Evolutionary conservation across 2,797 vertebrate species (phyloP).

Genomic region (Danio albolineatus): DNA sequence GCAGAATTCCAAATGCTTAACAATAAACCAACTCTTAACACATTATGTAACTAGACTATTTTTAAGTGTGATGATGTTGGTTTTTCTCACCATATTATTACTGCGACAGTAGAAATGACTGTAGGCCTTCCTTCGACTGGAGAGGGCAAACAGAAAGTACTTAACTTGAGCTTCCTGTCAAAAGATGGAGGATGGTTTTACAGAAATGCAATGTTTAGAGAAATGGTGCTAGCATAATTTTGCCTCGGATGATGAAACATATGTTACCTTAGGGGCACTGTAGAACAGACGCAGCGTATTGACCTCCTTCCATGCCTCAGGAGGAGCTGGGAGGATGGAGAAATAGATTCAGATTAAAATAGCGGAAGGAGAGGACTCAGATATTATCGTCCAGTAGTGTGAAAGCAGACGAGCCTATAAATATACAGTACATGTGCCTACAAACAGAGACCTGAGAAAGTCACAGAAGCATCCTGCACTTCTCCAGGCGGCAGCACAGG

Average conservation of each 20-base stretch:
- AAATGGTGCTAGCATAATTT: not conserved
- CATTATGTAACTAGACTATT: too few relatives aligned
- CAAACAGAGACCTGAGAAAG: slow-evolving; percentile 81
- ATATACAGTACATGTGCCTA: slow-evolving; percentile 7
- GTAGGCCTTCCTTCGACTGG: slow-evolving; percentile 88
- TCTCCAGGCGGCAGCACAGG: slow-evolving; percentile 85
- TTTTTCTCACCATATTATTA: slow-evolving; percentile 89
- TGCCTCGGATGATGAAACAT: not conserved
- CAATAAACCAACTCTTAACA: not conserved
- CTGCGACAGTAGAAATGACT: slow-evolving; percentile 93
- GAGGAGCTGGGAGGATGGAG: slow-evolving; percentile 73
- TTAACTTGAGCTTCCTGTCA: slow-evolving; percentile 87
- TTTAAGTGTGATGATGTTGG: not conserved
- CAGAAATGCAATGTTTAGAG: not conserved
- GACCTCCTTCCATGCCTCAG: slow-evolving; percentile 87
- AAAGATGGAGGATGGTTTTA: not conserved
- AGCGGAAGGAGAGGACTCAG: not conserved
- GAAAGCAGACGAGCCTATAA: not conserved
- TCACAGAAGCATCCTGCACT: slow-evolving; percentile 72
- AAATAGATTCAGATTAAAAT: slow-evolving; percentile 18
- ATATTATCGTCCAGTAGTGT: not conserved
- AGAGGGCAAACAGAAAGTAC: slow-evolving; percentile 90
- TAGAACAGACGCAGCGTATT: slow-evolving; percentile 89
- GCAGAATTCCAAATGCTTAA: not conserved
- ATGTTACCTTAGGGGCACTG: slow-evolving; percentile 84